phyloP scores from a whole-genome alignment of 1,140 invertebrate genomes.

The Pectinophora gossypiella region DNA sequence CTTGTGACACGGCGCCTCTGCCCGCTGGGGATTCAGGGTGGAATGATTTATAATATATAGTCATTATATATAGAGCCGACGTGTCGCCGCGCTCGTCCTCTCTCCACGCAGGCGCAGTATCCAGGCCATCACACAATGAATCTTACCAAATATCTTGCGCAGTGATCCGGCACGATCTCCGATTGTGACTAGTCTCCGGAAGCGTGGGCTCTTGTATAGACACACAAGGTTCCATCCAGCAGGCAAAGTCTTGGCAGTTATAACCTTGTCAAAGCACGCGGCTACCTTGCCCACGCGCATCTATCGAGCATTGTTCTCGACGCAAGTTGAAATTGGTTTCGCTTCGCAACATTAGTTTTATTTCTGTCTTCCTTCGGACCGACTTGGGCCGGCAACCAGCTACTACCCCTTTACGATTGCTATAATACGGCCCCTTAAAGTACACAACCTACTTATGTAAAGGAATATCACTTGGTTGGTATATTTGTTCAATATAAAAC shows the following conservation, averaged over 20 bases:
- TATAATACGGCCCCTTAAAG: no score
- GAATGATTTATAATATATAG: not conserved
- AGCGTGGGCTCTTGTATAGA: slow-evolving; percentile 46
- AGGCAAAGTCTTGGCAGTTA: slow-evolving; percentile 33
- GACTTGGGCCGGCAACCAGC: no score
- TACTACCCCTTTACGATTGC: no score
- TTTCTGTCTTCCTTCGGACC: no score
- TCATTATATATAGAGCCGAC: no score
- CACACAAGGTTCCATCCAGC: slow-evolving; percentile 35
- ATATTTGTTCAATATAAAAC: no score
- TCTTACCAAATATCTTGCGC: slow-evolving; percentile 14
- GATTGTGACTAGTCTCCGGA: slow-evolving; percentile 38
- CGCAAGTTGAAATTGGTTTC: not conserved
- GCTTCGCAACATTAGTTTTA: not conserved
- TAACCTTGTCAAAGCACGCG: slow-evolving; percentile 14
- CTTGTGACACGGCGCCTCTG: not conserved
- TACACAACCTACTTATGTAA: no score
- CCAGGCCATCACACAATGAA: not conserved
- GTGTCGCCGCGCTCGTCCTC: no score
- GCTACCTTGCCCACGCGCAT: slow-evolving; percentile 34
- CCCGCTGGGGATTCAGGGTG: not conserved
- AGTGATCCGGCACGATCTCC: slow-evolving; percentile 41
- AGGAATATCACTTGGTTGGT: no score
- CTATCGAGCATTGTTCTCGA: slow-evolving; percentile 48
- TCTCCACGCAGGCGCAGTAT: no score